Evolutionary conservation across 2,888 invertebrate genomes (phyloP), one percentile per base, ranked within the genome.

Genomic region (Drosophila mercatorum): DNA sequence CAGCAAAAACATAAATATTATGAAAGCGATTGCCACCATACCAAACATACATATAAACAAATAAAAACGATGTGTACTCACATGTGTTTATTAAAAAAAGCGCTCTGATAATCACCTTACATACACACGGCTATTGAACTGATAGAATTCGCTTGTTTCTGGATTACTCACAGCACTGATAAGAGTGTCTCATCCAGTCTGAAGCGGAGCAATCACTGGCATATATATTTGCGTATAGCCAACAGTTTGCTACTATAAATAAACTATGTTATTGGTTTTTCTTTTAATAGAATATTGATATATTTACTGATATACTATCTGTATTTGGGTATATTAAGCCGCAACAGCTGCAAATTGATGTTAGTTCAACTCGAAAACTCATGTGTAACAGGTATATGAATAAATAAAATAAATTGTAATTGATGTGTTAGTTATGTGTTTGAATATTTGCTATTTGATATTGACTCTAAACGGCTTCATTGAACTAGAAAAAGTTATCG

Each of bases 81-180:
- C 56, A 60, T 63, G 46, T 58, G 61, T 64, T 38, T n/a, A 51
- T 56, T 46, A 74, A 57, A 57, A 74, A 49, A 43, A 43, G 31
- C 55, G 53, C 12, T 43, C 66, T 65, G 82, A 53, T 72, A 78
- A 75, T 69, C 70, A 69, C 11, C 70, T 77, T 68, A 44, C 22
- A 22, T 65, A 68, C 34, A 53, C 56, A 62, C 68, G 78, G 71
- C 75, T 80, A 61, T 82, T 82, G 80, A 82, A 84, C 82, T 65
- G 82, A 62, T 57, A 53, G 51, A 38, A 26, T 38, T 38, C 14
- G 14, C 14, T 5, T 52, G 36, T 41, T 22, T 14, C 51, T 40
- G 53, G 60, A 41, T 36, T 53, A 40, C 28, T 40, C 47, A 68
- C 49, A 55, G 34, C 28, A 46, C 12, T 68, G 75, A 79, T 77